phyloP scores from a whole-genome alignment of 2,888 invertebrate species.

The Lithodes maja region DNA sequence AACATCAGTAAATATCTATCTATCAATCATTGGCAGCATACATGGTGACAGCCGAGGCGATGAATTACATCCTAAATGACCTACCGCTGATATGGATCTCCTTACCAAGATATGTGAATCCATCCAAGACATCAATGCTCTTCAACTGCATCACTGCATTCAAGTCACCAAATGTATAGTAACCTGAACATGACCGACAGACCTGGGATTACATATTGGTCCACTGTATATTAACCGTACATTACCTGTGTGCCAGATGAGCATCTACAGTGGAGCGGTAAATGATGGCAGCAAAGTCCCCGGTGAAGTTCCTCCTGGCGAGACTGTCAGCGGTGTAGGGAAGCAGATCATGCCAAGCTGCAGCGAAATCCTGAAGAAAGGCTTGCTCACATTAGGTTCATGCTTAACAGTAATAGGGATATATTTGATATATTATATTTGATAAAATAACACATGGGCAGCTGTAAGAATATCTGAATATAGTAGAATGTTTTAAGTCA shows the following conservation, averaged over 20 bases:
- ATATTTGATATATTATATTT: neutral
- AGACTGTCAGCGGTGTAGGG: constrained; percentile 67
- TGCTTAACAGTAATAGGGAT: neutral
- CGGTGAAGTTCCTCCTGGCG: constrained; percentile 72
- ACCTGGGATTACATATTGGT: no score
- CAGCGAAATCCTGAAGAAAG: constrained; percentile 53
- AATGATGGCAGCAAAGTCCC: constrained; percentile 74
- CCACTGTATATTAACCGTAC: neutral
- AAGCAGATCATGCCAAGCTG: constrained; percentile 46
- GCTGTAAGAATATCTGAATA: no score
- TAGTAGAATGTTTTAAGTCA: no score
- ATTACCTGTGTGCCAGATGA: constrained; percentile 72
- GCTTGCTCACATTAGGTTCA: neutral
- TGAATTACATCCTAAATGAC: neutral
- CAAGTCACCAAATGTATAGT: no score
- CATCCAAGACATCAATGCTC: no score
- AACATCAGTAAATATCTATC: neutral
- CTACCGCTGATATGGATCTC: no score
- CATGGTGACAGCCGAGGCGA: neutral
- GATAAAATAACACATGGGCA: neutral
- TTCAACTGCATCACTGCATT: no score
- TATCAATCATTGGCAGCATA: neutral
- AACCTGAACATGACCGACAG: no score
- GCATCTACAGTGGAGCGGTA: constrained; percentile 73
- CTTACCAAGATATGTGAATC: no score